phyloP scores from a whole-genome alignment of 2,888 invertebrate species.

The Allolobophora icterica region DNA sequence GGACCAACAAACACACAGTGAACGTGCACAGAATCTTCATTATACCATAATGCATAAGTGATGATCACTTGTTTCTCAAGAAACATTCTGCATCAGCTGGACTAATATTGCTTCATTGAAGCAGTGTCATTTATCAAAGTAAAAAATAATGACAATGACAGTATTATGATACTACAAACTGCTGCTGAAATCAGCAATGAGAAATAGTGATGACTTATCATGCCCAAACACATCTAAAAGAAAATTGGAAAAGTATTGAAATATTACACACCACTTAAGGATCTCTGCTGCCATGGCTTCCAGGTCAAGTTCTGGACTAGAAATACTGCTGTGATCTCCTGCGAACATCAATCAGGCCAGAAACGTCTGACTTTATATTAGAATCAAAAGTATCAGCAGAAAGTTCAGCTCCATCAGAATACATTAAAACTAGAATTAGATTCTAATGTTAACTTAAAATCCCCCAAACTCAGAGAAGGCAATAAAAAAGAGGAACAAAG shows the following conservation, averaged over 20 bases:
- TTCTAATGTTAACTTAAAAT: background rate
- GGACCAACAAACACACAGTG: too few relatives aligned
- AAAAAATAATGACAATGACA: background rate
- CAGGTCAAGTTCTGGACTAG: conserved; percentile 59
- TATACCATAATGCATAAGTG: too few relatives aligned
- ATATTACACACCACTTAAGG: conserved; percentile 61
- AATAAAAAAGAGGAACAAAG: background rate
- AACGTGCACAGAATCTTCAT: too few relatives aligned
- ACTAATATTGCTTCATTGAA: background rate
- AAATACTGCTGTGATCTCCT: background rate
- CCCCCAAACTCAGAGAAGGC: too few relatives aligned
- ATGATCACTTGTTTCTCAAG: background rate
- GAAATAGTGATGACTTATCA: background rate
- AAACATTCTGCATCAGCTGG: background rate
- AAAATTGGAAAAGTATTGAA: background rate
- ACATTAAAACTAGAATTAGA: background rate
- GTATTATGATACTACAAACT: background rate
- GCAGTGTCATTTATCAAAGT: background rate
- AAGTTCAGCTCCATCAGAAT: background rate
- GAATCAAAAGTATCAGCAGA: background rate
- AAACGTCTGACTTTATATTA: background rate
- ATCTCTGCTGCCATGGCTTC: conserved; percentile 63
- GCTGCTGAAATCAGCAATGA: background rate
- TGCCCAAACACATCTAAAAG: background rate
- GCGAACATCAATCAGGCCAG: background rate